phyloP scores from a whole-genome alignment of 2,888 invertebrate genomes.

The Lepidochitona cinerea region DNA sequence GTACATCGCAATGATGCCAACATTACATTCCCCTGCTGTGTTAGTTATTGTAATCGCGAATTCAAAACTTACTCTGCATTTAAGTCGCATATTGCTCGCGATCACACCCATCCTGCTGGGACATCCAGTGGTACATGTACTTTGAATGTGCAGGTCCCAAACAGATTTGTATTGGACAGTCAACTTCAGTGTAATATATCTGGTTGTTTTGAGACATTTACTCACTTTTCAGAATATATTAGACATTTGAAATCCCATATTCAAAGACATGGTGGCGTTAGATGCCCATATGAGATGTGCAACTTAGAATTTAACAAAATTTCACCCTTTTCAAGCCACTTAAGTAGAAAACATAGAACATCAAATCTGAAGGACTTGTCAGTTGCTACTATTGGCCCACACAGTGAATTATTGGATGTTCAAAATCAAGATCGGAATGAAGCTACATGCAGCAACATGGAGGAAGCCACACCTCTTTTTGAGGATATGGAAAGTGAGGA shows the following conservation, averaged over 20 bases:
- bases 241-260: neutral
- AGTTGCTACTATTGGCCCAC: neutral
- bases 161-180: neutral
- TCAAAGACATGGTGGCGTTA: neutral
- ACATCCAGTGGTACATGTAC: no score
- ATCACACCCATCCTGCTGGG: neutral
- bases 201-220: neutral
- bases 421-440: neutral
- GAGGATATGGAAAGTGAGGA: no score
- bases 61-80: constrained; percentile 1
- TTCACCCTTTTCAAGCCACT: neutral
- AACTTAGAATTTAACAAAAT: neutral
- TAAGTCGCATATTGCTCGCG: neutral
- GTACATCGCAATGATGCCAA: neutral
- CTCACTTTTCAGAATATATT: neutral
- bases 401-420: neutral
- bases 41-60: neutral
- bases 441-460: no score
- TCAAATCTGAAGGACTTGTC: neutral
- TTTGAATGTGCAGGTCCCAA: neutral
- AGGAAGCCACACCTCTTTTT: neutral
- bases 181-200: neutral
- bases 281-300: neutral
- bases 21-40: neutral
- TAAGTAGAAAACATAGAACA: neutral